Conservation (phyloP, 2,113 vertebrate genomes). For the Meriones unguiculatus region DNA sequence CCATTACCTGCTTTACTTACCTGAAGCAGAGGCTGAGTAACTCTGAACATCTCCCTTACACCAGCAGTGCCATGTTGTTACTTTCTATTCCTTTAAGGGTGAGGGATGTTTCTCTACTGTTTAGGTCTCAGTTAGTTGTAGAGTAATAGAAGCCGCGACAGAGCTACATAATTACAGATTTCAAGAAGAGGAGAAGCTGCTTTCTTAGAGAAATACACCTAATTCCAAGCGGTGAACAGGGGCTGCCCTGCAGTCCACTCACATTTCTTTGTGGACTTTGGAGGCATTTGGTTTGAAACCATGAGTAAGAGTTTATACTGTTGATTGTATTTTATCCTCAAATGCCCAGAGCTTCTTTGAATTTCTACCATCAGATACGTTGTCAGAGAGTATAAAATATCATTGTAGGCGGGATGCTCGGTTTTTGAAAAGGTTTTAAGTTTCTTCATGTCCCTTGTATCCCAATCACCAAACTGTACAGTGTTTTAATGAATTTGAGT, state of each 20-base stretch:
- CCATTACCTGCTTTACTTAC: background rate
- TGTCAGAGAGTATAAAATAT: background rate
- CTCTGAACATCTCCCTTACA: background rate
- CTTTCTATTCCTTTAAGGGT: background rate
- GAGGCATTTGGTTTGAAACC: background rate
- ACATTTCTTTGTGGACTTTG: background rate
- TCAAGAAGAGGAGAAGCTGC: background rate
- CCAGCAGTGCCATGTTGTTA: background rate
- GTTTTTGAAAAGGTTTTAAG: conserved; percentile 55
- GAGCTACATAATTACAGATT: background rate
- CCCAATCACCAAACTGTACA: background rate
- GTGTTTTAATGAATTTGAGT: conserved; percentile 18
- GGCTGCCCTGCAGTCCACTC: background rate
- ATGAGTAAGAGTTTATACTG: background rate
- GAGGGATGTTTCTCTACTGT: background rate
- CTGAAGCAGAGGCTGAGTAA: background rate
- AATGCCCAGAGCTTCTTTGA: conserved; percentile 50
- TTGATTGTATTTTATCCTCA: conserved; percentile 63
- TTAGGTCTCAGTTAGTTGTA: background rate
- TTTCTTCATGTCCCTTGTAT: conserved; percentile 54
- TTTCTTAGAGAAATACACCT: background rate
- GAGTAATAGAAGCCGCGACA: background rate
- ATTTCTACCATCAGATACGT: conserved; percentile 44
- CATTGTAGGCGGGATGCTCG: background rate
- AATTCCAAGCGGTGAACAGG: background rate